Evolutionary conservation across 2,888 invertebrate genomes (phyloP).

Genomic region (Drosophila cyrtoloma): DNA sequence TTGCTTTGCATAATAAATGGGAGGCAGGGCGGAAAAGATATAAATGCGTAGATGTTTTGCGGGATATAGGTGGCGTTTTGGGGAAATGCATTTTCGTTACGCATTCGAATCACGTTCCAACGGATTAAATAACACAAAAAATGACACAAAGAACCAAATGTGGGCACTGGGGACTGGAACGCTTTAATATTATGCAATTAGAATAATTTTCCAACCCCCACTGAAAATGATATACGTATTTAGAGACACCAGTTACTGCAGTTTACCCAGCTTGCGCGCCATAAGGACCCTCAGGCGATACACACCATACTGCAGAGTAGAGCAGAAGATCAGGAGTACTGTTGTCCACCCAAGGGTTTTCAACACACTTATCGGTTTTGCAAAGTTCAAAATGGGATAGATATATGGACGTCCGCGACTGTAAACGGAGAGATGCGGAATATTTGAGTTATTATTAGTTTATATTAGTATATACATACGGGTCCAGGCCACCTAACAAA

Average conservation of each 20-base stretch:
- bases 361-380: neutral
- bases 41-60: conserved; percentile 7
- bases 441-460: neutral
- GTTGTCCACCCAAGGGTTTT: neutral
- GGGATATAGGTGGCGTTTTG: neutral
- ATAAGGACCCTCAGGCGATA: conserved; percentile 50
- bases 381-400: conserved; percentile 41
- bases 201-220: neutral
- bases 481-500: conserved; percentile 22
- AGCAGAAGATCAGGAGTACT: neutral
- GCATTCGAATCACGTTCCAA: conserved; percentile 51
- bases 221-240: conserved; percentile 1
- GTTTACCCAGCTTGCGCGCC: conserved; percentile 34
- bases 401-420: conserved; percentile 39
- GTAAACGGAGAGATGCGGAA: neutral
- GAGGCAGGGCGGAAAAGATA: neutral
- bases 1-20: conserved; percentile 51
- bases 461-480: conserved; percentile 32
- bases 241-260: conserved; percentile 21
- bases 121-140: conserved; percentile 50
- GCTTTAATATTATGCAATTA: conserved; percentile 38
- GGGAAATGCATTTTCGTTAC: conserved; percentile 39
- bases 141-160: conserved; percentile 29
- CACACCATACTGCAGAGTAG: conserved; percentile 45
- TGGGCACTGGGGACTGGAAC: conserved; percentile 1